Base-by-base conservation (phyloP, 2,113 vertebrate species). In the Pelobates fuscus region DNA sequence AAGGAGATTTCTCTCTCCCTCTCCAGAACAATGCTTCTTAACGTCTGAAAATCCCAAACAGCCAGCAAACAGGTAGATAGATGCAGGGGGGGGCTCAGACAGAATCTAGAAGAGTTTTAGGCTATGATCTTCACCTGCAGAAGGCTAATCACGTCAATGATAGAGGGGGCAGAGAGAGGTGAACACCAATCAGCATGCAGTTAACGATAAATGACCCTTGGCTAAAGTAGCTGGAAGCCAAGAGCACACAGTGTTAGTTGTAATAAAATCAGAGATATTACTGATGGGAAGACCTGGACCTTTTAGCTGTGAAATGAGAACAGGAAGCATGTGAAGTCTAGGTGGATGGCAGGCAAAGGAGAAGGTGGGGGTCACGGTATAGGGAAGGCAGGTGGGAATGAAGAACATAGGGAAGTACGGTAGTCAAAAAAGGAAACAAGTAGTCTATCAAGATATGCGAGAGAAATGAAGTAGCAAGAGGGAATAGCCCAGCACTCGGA, bases 401-500 rank as follows among this genome's bases (percentile, higher is more conserved):
- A 41, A 49, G 17, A 49, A 49, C 10, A 17, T 37, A 10, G 32
- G 32, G 32, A 5, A 37, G 4, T 41, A 7, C 14, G 14, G 15
- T 14, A 14, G 44, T 15, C 44, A 49, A 49, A 17, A 17, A 15
- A 49, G 44, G 15, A 49, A 17, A 18, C 12, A 49, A 49, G 15
- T 49, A 11, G 44, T 2, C 11, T 18, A 49, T 4, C 11, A 17
- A 49, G 44, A 17, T 44, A 70, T 25, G 54, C 20, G 58, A 41
- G 41, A 26, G 69, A 52, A 63, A 54, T 52, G 20, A 62, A 63
- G 18, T 43, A 49, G 44, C 4, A 8, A 58, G 67, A 23, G 52
- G 32, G 30, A 24, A 61, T 49, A n/a, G 23, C 26, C 58, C 26
- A 7, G 43, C 70, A n/a, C 67, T 14, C 20, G 20, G 57, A 29